Percentiles rank a stretch among this genome's conserved stretches.
Evolutionary conservation across 2,888 invertebrate species (phyloP).

Genomic region (Adela reaumurella): DNA sequence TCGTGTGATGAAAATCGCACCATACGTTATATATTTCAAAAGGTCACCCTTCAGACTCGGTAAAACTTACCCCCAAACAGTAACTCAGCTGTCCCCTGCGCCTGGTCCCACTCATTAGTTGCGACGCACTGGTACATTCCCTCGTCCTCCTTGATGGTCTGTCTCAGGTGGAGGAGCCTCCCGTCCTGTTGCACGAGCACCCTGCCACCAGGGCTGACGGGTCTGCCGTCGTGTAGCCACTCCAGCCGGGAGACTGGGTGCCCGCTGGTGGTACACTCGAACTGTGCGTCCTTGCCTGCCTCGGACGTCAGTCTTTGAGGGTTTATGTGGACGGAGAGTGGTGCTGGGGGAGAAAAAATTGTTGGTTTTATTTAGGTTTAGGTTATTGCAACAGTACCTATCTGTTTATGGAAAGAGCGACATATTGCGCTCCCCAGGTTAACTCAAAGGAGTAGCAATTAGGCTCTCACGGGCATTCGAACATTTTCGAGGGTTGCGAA

Average conservation of each 20-base stretch:
- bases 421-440: too few species aligned
- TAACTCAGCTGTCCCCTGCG: slow-evolving; percentile 77
- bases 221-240: slow-evolving; percentile 78
- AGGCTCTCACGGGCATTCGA: too few species aligned
- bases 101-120: slow-evolving; percentile 79
- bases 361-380: too few species aligned
- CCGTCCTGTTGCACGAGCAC: slow-evolving; percentile 50
- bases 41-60: too few species aligned
- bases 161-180: slow-evolving; percentile 57
- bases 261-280: slow-evolving; percentile 85
- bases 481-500: too few species aligned
- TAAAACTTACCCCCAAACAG: slow-evolving; percentile 77
- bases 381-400: too few species aligned
- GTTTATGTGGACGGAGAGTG: slow-evolving; percentile 76
- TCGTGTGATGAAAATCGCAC: too few species aligned
- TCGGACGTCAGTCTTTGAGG: slow-evolving; percentile 77
- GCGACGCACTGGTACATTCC: slow-evolving; percentile 93
- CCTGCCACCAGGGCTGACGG: slow-evolving; percentile 57
- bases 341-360: too few species aligned
- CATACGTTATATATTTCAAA: too few species aligned
- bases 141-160: slow-evolving; percentile 74
- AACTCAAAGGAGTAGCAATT: too few species aligned
- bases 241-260: slow-evolving; percentile 76
- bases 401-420: too few species aligned
- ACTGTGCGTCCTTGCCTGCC: slow-evolving; percentile 76